Percentiles rank a stretch among this genome's conserved stretches.
These are phyloP conservation scores for Taenioides sp. DNA, from an alignment of 2,797 vertebrate species.

Conservation along the genomic window DNA sequence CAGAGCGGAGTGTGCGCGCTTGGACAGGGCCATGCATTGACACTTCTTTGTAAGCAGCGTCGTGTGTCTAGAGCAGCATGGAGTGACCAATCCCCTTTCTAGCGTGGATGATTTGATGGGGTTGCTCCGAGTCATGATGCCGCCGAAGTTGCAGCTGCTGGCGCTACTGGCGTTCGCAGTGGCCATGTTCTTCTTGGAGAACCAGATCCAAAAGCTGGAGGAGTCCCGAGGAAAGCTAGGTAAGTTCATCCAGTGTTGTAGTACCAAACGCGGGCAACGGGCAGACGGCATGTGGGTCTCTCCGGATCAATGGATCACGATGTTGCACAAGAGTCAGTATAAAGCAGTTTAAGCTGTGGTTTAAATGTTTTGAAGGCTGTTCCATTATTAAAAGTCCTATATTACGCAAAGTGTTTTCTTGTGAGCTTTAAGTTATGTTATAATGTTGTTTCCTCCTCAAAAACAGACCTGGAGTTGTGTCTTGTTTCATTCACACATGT, in stretches of 20 bases:
- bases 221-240: constrained; percentile 95
- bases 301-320: background rate
- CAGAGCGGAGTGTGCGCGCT: background rate
- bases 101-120: constrained; percentile 88
- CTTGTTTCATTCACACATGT: too few species aligned
- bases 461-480: too few species aligned
- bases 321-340: background rate
- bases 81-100: constrained; percentile 74
- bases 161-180: constrained; percentile 92
- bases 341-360: background rate
- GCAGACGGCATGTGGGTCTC: constrained; percentile 3
- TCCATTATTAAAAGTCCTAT: background rate
- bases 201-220: constrained; percentile 98
- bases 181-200: constrained; percentile 93
- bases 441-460: too few species aligned
- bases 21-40: constrained; percentile 60
- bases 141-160: constrained; percentile 97
- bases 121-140: constrained; percentile 96
- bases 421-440: too few species aligned
- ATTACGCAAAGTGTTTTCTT: too few species aligned
- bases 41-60: constrained; percentile 55
- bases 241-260: constrained; percentile 80
- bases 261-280: background rate
- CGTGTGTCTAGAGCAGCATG: constrained; percentile 65
- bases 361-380: background rate